phyloP scores from a whole-genome alignment of 2,888 invertebrate species.

The Rhogogaster chlorosoma region DNA sequence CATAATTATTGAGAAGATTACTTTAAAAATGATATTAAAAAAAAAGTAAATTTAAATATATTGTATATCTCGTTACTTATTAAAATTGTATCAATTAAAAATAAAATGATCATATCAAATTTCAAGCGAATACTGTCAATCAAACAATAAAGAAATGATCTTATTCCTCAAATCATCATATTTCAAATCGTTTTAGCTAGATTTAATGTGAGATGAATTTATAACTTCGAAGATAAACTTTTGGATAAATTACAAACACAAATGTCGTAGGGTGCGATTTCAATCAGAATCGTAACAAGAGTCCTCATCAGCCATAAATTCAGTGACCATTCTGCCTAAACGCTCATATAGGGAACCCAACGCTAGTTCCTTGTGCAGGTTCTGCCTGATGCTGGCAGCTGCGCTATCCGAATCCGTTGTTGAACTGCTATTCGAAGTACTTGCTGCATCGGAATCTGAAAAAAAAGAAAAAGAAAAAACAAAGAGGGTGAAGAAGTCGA shows the following conservation, averaged over 20 bases:
- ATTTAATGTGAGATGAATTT: neutral
- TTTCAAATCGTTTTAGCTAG: neutral
- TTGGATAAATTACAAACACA: neutral
- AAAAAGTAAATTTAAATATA: neutral
- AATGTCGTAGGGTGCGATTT: neutral
- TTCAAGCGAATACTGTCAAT: neutral
- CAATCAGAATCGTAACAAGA: neutral
- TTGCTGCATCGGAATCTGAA: conserved; percentile 27
- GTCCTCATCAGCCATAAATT: too few relatives aligned
- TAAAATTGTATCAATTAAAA: conserved; percentile 16
- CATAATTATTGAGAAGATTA: neutral
- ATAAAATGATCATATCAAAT: neutral
- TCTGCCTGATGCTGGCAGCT: neutral
- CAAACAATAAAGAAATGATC: neutral
- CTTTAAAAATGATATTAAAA: neutral
- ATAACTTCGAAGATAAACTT: neutral
- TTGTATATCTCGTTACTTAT: neutral
- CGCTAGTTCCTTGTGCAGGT: neutral
- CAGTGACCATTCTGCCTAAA: neutral
- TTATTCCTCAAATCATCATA: neutral
- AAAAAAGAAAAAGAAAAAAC: neutral
- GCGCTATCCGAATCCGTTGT: conserved; percentile 19
- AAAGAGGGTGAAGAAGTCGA: neutral
- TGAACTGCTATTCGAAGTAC: conserved; percentile 31
- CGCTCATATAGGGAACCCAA: neutral